Conservation (phyloP, 2,888 invertebrate species). For the Apodemia duryi region DNA sequence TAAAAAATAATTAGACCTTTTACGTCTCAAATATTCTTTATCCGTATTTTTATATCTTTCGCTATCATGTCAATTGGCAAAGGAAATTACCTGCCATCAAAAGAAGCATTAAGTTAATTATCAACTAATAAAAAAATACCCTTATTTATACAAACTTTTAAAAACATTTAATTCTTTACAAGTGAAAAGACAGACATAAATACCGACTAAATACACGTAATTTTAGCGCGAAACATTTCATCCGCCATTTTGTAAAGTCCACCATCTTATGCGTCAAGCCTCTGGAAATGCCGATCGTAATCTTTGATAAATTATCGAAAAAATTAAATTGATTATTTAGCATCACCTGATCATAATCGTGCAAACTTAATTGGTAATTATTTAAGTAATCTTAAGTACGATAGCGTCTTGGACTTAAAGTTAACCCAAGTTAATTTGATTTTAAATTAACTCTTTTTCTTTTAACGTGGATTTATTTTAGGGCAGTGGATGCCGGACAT, state of each 20-base stretch:
- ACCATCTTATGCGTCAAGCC: slow-evolving; percentile 45
- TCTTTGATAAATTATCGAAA: slow-evolving; percentile 70
- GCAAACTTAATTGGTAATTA: slow-evolving; percentile 61
- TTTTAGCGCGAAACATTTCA: slow-evolving; percentile 3
- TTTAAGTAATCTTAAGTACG: slow-evolving; percentile 29
- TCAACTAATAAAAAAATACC: not conserved
- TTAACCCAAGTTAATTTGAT: slow-evolving; percentile 10
- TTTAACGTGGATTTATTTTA: slow-evolving; percentile 4
- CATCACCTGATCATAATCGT: slow-evolving; percentile 56
- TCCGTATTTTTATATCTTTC: not conserved
- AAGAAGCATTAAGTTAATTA: not conserved
- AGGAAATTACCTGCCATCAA: not conserved
- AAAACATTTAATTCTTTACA: not conserved
- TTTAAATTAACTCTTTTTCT: slow-evolving; percentile 11
- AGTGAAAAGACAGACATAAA: not conserved
- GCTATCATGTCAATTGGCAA: not conserved
- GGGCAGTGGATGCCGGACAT: not conserved
- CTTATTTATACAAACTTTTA: not conserved
- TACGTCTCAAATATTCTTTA: not conserved
- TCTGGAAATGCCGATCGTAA: slow-evolving; percentile 51
- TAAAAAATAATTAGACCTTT: not conserved
- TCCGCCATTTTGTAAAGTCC: slow-evolving; percentile 25
- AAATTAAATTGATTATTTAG: slow-evolving; percentile 68
- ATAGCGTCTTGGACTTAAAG: not conserved
- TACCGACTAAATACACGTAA: not conserved